These are phyloP conservation scores for Oppia nitens DNA, from an alignment of 1,140 invertebrate genomes.

Conservation along the genomic window DNA sequence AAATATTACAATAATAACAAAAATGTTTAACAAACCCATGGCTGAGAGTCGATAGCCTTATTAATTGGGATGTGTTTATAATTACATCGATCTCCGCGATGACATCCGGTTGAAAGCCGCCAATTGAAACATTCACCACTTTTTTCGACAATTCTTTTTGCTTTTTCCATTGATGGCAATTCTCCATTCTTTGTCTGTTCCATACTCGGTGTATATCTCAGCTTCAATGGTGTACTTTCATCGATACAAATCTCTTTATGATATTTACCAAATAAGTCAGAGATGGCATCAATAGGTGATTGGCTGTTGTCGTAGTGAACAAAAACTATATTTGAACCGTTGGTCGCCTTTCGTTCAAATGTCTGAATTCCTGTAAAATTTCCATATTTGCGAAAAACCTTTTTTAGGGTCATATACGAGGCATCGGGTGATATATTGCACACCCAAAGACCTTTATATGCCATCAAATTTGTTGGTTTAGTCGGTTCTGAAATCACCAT, in stretches of 20 bases:
- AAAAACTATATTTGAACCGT: slow-evolving; percentile 12
- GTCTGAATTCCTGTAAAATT: slow-evolving; percentile 14
- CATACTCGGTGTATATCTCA: slow-evolving; percentile 11
- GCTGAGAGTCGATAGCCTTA: slow-evolving; percentile 10
- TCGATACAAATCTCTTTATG: slow-evolving; percentile 7
- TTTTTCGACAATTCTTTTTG: slow-evolving; percentile 6
- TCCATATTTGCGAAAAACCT: slow-evolving; percentile 7
- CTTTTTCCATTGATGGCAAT: slow-evolving; percentile 8
- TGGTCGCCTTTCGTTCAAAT: slow-evolving; percentile 10
- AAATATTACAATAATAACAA: not conserved
- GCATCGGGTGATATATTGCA: slow-evolving; percentile 11
- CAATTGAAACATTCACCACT: slow-evolving; percentile 13
- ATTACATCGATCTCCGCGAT: slow-evolving; percentile 3
- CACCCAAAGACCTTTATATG: slow-evolving; percentile 12
- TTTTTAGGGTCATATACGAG: not conserved
- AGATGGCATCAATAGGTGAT: slow-evolving; percentile 8
- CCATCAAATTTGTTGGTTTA: slow-evolving; percentile 12
- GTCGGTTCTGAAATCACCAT: not conserved
- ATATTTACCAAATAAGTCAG: not conserved
- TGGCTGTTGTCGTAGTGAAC: slow-evolving; percentile 10
- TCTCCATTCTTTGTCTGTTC: slow-evolving; percentile 9
- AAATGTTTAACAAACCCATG: slow-evolving; percentile 5
- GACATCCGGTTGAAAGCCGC: slow-evolving; percentile 10
- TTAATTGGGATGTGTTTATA: slow-evolving; percentile 8
- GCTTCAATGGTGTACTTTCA: slow-evolving; percentile 1